These are phyloP conservation scores for Melanocharis versteri DNA, from an alignment of 2,113 vertebrate species.

Conservation along the genomic window DNA sequence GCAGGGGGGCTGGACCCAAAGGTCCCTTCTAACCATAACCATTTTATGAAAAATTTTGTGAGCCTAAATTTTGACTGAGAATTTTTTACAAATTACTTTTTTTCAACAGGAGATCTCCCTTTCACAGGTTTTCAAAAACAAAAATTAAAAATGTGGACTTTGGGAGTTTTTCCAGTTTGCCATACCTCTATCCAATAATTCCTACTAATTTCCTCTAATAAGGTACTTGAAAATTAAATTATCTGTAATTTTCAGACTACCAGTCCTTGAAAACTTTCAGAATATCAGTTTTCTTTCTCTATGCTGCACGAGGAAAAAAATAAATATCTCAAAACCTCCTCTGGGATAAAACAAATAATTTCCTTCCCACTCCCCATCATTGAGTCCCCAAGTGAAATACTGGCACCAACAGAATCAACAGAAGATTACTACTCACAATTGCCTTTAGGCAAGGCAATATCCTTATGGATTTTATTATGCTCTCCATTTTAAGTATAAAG, in stretches of 20 bases:
- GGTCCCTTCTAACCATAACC: neutral
- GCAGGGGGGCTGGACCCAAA: fast-evolving
- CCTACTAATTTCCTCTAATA: neutral
- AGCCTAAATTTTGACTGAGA: neutral
- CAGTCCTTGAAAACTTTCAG: neutral
- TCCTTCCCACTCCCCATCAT: neutral
- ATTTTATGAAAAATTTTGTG: neutral
- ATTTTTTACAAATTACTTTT: neutral
- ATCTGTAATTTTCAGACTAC: neutral
- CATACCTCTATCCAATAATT: neutral
- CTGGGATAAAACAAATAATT: slow-evolving; percentile 35
- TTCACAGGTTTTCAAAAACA: neutral
- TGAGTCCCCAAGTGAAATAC: neutral
- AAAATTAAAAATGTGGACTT: neutral
- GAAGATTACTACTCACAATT: slow-evolving; percentile 3
- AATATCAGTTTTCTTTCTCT: neutral
- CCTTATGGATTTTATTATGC: slow-evolving; percentile 25
- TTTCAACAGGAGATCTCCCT: neutral
- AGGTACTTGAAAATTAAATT: neutral
- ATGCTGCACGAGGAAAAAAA: neutral
- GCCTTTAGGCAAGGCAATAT: slow-evolving; percentile 28
- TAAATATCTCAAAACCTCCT: neutral
- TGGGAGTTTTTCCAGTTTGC: neutral
- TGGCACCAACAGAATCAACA: slow-evolving; percentile 37
- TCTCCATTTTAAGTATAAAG: slow-evolving; percentile 40